A percentile compares a stretch with the other conserved stretches of the same genome.
Conservation (phyloP, 30 jellyfish, hydroid and myxozoan species). For the Turritopsis dohrnii region DNA sequence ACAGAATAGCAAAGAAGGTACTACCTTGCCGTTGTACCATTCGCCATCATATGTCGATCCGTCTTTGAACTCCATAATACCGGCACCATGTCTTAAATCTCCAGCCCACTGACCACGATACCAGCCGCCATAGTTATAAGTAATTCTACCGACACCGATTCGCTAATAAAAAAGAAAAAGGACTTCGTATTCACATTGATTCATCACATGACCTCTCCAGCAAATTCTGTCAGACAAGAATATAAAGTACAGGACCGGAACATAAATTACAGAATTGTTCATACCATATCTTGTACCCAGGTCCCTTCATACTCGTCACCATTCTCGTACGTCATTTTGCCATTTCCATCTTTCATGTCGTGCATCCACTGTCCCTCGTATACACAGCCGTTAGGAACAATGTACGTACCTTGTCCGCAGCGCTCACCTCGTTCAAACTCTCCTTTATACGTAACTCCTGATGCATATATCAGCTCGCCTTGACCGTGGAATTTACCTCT, state of each 20-base stretch:
- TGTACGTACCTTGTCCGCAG: constrained; percentile 58
- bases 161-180: constrained; percentile 28
- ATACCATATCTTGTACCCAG: constrained; percentile 79
- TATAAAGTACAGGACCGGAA: neutral
- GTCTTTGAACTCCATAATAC: constrained; percentile 49
- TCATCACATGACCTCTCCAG: neutral
- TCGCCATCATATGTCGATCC: constrained; percentile 68
- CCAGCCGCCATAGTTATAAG: constrained; percentile 40
- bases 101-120: constrained; percentile 73
- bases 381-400: constrained; percentile 35
- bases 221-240: constrained; percentile 9
- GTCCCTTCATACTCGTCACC: constrained; percentile 86
- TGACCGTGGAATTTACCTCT: constrained; percentile 54
- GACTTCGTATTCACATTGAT: neutral
- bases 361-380: constrained; percentile 84
- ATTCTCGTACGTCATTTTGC: constrained; percentile 52
- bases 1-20: neutral
- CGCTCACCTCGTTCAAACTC: constrained; percentile 84
- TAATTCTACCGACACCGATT: constrained; percentile 58
- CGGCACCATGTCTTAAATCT: constrained; percentile 51
- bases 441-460: constrained; percentile 71
- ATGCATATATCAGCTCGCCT: constrained; percentile 45
- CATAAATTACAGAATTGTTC: neutral
- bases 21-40: constrained; percentile 45
- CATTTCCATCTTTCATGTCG: constrained; percentile 75